A percentile compares a stretch with the other conserved stretches of the same genome.
Evolutionary conservation across 2,797 vertebrate species (phyloP).

Genomic region (Simalia tracyae): DNA sequence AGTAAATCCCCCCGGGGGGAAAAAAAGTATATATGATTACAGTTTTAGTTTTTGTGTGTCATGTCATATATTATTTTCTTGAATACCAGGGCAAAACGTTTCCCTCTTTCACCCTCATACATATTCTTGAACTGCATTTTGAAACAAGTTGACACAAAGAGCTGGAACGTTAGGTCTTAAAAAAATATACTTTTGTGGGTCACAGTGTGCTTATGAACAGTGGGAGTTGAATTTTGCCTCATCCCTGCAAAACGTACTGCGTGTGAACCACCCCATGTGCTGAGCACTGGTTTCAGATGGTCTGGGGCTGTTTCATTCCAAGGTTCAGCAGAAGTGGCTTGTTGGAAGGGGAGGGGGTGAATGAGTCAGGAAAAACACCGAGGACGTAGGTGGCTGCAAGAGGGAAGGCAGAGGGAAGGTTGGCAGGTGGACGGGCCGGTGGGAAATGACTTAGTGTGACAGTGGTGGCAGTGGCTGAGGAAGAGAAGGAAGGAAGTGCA

Average conservation of each 20-base stretch:
- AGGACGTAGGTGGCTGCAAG: neutral
- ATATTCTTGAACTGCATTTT: neutral
- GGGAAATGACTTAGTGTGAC: neutral
- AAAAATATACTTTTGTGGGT: neutral
- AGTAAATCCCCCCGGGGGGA: neutral
- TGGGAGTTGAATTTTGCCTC: neutral
- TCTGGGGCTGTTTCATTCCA: neutral
- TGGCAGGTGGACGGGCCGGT: neutral
- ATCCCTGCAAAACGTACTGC: neutral
- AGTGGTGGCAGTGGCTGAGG: neutral
- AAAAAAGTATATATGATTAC: neutral
- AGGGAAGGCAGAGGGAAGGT: neutral
- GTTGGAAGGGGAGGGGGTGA: neutral
- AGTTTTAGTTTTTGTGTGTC: neutral
- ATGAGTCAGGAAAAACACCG: neutral
- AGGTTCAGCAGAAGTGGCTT: neutral
- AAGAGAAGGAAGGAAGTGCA: neutral
- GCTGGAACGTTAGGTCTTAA: neutral
- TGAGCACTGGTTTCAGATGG: neutral
- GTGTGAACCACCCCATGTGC: neutral
- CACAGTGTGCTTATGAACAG: neutral
- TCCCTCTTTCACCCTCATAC: neutral
- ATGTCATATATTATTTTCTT: neutral
- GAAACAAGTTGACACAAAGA: neutral
- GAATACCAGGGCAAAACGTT: neutral